Evolutionary conservation across 1,140 invertebrate genomes (phyloP).

Genomic region (Laupala kohalensis): DNA sequence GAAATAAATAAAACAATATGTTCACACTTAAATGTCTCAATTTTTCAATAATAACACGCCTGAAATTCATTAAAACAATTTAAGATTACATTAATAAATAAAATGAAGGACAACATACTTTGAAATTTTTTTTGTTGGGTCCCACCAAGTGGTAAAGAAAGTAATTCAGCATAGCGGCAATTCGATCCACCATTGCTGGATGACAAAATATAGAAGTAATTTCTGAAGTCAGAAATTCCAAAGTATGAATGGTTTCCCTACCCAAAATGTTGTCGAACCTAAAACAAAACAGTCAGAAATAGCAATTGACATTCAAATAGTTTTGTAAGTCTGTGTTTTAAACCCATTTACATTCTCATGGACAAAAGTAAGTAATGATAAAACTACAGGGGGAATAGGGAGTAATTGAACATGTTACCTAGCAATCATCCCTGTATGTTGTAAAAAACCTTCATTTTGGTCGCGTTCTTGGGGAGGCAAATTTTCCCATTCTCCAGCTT

Average conservation of each 20-base stretch:
- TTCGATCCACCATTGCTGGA: slow-evolving; percentile 78
- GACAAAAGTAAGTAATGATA: background rate
- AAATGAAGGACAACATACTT: slow-evolving; percentile 36
- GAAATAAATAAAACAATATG: no score
- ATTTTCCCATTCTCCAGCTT: slow-evolving; percentile 62
- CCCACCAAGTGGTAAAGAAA: slow-evolving; percentile 81
- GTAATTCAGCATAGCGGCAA: slow-evolving; percentile 92
- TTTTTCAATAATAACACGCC: no score
- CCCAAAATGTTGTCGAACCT: slow-evolving; percentile 87
- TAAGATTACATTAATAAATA: background rate
- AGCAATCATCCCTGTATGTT: slow-evolving; percentile 71
- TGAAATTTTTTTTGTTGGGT: slow-evolving; percentile 73
- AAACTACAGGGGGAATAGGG: no score
- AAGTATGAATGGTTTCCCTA: slow-evolving; percentile 70
- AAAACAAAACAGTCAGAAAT: slow-evolving; percentile 4
- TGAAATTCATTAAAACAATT: background rate
- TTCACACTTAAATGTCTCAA: no score
- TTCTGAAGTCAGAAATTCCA: slow-evolving; percentile 69
- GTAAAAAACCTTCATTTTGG: slow-evolving; percentile 58
- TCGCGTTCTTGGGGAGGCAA: slow-evolving; percentile 56
- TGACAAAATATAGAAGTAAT: slow-evolving; percentile 84
- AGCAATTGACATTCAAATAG: background rate
- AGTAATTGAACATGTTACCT: slow-evolving; percentile 24
- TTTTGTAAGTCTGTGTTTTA: slow-evolving; percentile 1
- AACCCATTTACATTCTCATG: background rate